Conservation (phyloP, 2,888 invertebrate genomes). For the Itoplectis maculator region DNA sequence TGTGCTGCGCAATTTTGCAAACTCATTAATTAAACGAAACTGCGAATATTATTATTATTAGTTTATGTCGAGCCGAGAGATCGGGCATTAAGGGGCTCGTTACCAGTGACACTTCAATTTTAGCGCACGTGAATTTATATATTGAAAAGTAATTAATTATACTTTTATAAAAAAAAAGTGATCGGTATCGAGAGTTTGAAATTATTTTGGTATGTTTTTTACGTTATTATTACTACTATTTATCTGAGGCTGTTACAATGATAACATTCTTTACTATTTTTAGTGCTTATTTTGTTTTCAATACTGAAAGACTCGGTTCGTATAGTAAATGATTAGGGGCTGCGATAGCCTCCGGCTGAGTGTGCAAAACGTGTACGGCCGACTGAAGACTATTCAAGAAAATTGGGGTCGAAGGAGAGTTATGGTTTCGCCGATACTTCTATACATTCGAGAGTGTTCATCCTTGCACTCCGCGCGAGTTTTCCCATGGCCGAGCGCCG, state of each 20-base stretch:
- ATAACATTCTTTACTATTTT: no score
- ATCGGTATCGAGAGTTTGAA: no score
- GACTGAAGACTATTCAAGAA: slow-evolving; percentile 33
- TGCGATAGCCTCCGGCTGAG: neutral
- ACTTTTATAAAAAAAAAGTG: no score
- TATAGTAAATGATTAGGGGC: neutral
- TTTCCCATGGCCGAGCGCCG: slow-evolving; percentile 43
- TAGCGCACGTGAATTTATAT: no score
- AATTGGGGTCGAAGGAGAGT: slow-evolving; percentile 59
- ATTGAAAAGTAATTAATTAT: no score
- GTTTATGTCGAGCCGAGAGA: no score
- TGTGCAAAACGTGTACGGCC: neutral
- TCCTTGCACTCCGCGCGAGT: slow-evolving; percentile 19
- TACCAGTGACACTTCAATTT: no score
- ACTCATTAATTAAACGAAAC: slow-evolving; percentile 33
- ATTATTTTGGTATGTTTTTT: no score
- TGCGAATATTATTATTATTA: neutral
- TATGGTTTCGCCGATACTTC: slow-evolving; percentile 27
- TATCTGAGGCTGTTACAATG: no score
- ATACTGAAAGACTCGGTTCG: neutral
- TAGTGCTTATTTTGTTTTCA: neutral
- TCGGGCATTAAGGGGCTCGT: no score
- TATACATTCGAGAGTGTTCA: slow-evolving; percentile 38
- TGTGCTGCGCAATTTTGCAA: slow-evolving; percentile 24
- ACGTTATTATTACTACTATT: no score